Evolutionary conservation across 2,888 invertebrate species (phyloP).

Genomic region (Parnassius orleans): DNA sequence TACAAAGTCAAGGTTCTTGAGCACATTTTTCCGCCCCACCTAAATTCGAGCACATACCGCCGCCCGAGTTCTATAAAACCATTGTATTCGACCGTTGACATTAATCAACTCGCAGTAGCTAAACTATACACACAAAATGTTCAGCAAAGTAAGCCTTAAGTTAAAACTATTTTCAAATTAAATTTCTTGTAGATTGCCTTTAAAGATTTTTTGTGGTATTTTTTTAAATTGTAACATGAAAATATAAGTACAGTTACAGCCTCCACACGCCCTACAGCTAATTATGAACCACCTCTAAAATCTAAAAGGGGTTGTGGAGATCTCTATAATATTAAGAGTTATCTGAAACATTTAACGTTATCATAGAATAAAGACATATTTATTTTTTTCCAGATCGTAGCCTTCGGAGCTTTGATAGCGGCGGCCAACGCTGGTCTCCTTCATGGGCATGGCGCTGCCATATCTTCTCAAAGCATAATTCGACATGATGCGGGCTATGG

Average conservation of each 20-base stretch:
- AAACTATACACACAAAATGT: constrained; percentile 58
- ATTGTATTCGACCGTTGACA: constrained; percentile 52
- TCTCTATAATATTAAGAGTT: no score
- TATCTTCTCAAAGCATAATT: constrained; percentile 53
- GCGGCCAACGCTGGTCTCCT: constrained; percentile 62
- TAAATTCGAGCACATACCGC: constrained; percentile 32
- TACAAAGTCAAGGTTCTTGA: constrained; percentile 30
- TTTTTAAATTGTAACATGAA: no score
- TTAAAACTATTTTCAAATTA: constrained; percentile 2
- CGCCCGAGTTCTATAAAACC: constrained; percentile 58
- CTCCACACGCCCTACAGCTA: background rate
- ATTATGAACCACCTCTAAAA: no score
- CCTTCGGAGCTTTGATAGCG: constrained; percentile 45
- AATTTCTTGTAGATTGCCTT: background rate
- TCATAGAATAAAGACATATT: background rate
- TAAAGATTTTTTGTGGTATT: background rate
- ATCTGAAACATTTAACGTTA: no score
- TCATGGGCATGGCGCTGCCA: constrained; percentile 37
- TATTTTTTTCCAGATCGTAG: constrained; percentile 36
- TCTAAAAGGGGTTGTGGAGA: background rate
- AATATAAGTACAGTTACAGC: background rate
- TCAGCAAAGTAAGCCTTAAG: constrained; percentile 59
- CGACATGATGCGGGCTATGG: constrained; percentile 48
- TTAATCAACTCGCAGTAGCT: constrained; percentile 57
- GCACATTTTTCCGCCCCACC: constrained; percentile 40